Evolutionary conservation across 2,797 vertebrate species (phyloP).

Genomic region (Etheostoma perlongum): DNA sequence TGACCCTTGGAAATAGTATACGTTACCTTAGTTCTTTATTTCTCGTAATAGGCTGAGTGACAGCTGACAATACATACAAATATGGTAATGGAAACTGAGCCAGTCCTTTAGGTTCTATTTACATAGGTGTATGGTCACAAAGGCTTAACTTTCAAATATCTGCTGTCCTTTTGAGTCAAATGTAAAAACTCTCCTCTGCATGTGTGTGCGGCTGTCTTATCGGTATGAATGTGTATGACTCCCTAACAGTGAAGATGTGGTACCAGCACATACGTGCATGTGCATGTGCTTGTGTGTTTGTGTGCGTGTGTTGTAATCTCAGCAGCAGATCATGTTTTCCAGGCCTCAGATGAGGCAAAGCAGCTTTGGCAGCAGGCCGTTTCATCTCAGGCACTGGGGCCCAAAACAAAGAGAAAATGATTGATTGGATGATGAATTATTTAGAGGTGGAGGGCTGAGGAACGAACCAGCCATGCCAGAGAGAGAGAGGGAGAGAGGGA

Average conservation of each 20-base stretch:
- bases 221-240: conserved; percentile 64
- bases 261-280: conserved; percentile 34
- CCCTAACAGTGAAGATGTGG: conserved; percentile 63
- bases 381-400: conserved; percentile 89
- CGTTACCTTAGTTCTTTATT: not conserved
- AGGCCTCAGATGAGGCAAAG: conserved; percentile 89
- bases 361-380: conserved; percentile 86
- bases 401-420: conserved; percentile 92
- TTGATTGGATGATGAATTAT: conserved; percentile 92
- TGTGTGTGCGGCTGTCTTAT: conserved; percentile 37
- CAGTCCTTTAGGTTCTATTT: not conserved
- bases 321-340: conserved; percentile 89
- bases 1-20: not conserved
- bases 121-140: conserved; percentile 13
- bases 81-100: not conserved
- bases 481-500: conserved; percentile 67
- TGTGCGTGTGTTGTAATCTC: conserved; percentile 84
- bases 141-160: conserved; percentile 34
- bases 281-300: conserved; percentile 57
- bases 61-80: not conserved
- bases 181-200: conserved; percentile 30
- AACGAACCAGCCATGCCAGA: conserved; percentile 78
- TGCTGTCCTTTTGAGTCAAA: conserved; percentile 35
- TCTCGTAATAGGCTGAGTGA: not conserved
- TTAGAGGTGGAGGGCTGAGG: conserved; percentile 86